Conservation (phyloP, 2,113 vertebrate genomes). For the Nothoprocta perdicaria region DNA sequence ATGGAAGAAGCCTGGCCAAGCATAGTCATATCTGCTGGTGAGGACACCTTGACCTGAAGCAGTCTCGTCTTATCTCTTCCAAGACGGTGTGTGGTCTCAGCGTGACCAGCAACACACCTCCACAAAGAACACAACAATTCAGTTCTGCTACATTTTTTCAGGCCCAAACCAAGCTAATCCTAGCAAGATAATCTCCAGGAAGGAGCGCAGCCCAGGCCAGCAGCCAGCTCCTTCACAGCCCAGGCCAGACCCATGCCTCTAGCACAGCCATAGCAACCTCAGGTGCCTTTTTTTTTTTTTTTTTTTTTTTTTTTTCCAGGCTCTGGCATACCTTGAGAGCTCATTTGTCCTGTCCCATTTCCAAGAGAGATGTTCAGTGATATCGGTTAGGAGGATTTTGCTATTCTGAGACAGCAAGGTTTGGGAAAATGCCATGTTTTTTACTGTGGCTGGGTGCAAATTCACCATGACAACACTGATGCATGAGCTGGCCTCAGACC, state of each 20-base stretch:
- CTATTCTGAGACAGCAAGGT: not conserved
- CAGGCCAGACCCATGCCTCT: not conserved
- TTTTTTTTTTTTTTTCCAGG: not conserved
- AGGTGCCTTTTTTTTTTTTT: not conserved
- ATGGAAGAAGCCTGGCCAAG: not conserved
- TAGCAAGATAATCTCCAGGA: not conserved
- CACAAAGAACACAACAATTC: not conserved
- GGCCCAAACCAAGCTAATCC: not conserved
- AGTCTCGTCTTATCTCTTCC: not conserved
- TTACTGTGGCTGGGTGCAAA: conserved; percentile 50
- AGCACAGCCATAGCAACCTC: conserved; percentile 4
- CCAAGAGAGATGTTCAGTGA: not conserved
- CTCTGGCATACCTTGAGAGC: not conserved
- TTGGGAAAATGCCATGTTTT: not conserved
- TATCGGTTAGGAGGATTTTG: not conserved
- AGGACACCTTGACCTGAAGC: not conserved
- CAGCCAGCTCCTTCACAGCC: not conserved
- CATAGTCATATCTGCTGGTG: not conserved
- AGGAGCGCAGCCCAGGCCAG: not conserved
- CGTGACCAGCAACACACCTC: not conserved
- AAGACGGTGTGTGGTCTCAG: not conserved
- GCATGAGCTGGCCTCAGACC: conserved; percentile 40
- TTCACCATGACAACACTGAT: conserved; percentile 72
- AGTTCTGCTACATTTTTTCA: not conserved
- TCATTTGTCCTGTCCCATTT: not conserved